phyloP scores from a whole-genome alignment of 2,113 vertebrate species.

The Brachypodius melanocephalos region DNA sequence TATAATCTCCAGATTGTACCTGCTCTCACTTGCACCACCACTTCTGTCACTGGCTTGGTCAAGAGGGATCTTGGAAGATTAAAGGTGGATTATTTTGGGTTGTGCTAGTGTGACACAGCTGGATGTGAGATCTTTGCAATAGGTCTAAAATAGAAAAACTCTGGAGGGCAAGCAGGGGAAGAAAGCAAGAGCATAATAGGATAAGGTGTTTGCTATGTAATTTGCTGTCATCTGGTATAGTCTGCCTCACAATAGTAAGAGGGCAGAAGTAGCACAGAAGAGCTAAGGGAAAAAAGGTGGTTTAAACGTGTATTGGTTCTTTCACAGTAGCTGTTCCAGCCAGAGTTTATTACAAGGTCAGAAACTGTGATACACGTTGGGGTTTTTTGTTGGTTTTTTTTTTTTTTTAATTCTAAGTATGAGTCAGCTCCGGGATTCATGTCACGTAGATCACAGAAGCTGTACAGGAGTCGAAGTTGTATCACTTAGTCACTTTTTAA shows the following conservation, averaged over 20 bases:
- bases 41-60: background rate
- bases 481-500: background rate
- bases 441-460: background rate
- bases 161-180: background rate
- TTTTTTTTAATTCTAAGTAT: background rate
- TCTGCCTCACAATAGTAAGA: background rate
- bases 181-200: background rate
- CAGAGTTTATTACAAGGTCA: background rate
- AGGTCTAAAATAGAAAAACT: background rate
- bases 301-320: background rate
- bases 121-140: background rate
- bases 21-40: background rate
- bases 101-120: background rate
- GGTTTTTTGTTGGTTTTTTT: background rate
- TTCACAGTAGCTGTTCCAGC: background rate
- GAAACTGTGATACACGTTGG: background rate
- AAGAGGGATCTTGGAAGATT: background rate
- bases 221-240: background rate
- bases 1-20: background rate
- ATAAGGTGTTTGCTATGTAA: background rate
- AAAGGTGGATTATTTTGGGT: background rate
- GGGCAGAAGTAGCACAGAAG: background rate
- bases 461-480: background rate
- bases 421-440: background rate
- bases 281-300: background rate